Evolutionary conservation across 2,888 invertebrate species (phyloP), one percentile per base, ranked within the genome.

Genomic region (Athetis lepigone): DNA sequence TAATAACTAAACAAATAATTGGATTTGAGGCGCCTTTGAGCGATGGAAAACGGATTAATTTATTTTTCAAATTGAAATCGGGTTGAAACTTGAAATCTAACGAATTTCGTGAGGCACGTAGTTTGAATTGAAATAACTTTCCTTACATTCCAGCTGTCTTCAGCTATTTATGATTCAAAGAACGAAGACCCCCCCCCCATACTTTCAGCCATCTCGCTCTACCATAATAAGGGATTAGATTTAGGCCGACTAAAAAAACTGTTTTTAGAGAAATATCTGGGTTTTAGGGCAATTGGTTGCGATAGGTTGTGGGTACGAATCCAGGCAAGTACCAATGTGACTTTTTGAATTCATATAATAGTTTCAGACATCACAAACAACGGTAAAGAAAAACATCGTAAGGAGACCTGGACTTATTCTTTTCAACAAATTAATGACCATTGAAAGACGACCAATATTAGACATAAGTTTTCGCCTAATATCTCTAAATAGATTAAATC

Each of bases 51-150:
- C 49, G 71, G 67, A 79, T 83, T 80, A 75, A 84, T 79, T 80
- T 80, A 79, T 80, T 81, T 82, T 78, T 80, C 46, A 72, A 81
- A 77, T 81, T 79, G 73, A 75, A 81, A 78, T 77, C 62, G 42
- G 52, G 70, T 75, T 70, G 29, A 40, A 75, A 59, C 54, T 75
- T 70, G 36, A 42, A 75, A 59, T 56, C 8, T 45, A 45, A 42
- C 39, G 36, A 64, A 66, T 47, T 60, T 71, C 45, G 55, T 51
- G 40, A 39, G 60, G 71, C 60, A 79, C 81, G 81, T 72, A 59
- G 52, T 49, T 61, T 49, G 73, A 83, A 82, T 81, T 71, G 58
- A 59, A 82, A 78, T 74, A 74, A 70, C 64, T 80, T 77, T 72
- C 55, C 25, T 70, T 57, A 64, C 37, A 55, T 58, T 47, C 7